Base-by-base conservation (phyloP, 2,888 invertebrate species). In the Gastrophysa polygoni region DNA sequence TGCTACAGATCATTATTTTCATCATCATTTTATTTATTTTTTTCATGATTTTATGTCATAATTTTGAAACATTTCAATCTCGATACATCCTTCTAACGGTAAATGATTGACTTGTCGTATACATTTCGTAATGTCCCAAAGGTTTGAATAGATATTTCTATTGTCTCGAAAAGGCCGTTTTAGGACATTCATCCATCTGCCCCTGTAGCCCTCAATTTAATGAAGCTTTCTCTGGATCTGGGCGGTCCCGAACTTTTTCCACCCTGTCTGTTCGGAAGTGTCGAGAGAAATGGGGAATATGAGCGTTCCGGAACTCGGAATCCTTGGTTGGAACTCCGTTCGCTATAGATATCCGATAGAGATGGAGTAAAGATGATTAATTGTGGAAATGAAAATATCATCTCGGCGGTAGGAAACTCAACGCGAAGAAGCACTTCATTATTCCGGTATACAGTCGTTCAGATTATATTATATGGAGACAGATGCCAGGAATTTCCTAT, bases 331-430 rank as follows among this genome's bases (percentile, higher is more conserved):
- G 18, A 49, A 49, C 49, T 43, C 24, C 48, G 54, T 52, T 44
- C 20, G 38, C 51, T 59, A 66, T 67, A 67, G 66, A 68, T 69
- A 67, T 66, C 68, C 67, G 67, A 69, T 68, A 69, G 67, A 69
- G 66, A 66, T 38, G 52, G 28, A 54, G 43, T 61, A 66, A 65
- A 68, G 64, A 69, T 69, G 69, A 69, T 69, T 69, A 69, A 69
- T 69, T 69, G 69, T 69, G 59, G 69, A 64, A 69, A 68, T 63
- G 67, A 69, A 69, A 69, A 69, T 64, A 69, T 69, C 67, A 62
- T 61, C 61, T 61, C 61, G 59, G 65, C 61, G 67, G 60, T 65
- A 63, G 61, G 60, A 64, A 62, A 60, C 52, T 59, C 63, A 66
- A 66, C n/a, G 24, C 24, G 64, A 64, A 66, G 68, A 69, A 67